Base-by-base conservation (phyloP, 2,888 invertebrate genomes). In the Pilophorus perplexus region DNA sequence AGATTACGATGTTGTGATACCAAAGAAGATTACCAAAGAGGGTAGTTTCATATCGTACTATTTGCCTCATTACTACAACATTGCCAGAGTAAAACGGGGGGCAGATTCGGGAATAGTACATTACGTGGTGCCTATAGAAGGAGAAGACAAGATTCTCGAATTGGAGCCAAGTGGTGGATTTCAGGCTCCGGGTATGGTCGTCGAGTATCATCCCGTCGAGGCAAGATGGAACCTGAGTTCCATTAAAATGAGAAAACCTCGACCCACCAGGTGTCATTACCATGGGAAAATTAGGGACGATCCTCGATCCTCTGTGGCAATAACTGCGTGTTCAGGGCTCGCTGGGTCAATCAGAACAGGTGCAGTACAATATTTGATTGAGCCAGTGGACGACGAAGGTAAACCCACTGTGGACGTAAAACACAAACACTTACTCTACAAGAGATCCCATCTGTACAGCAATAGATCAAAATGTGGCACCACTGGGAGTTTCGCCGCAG, bases 381-480 rank as follows among this genome's bases (percentile, higher is more conserved):
- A 54, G 16, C 54, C 54, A 1, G 16, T 54, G n/a, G 54, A 54
- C 8, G 28, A 54, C 12, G 33, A 54, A 37, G 54, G 54, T 12
- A 54, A 18, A 50, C 73, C 74, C 46, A 71, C 71, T 18, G 69
- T 71, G 57, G 74, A 74, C 33, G 67, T 69, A 2, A 73, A 74
- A 14, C 81, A 80, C 70, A 79, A 79, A n/a, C 82, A 82, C 73
- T 73, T 80, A 40, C 71, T 82, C 33, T 80, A 80, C 74, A 77
- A 76, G 71, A 75, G 77, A 65, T 76, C 75, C 8, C 74, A 76
- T 1, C 20, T 37, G 33, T 54, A 28, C 14, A 25, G 23, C 6
- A 37, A 37, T 37, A 27, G 33, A 3, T 33, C 54, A 33, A 54
- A 25, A 16, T 54, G 54, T 54, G 54, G 54, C 14, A 54, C 54